phyloP scores from a whole-genome alignment of 2,113 vertebrate genomes.

The Scortum barcoo region DNA sequence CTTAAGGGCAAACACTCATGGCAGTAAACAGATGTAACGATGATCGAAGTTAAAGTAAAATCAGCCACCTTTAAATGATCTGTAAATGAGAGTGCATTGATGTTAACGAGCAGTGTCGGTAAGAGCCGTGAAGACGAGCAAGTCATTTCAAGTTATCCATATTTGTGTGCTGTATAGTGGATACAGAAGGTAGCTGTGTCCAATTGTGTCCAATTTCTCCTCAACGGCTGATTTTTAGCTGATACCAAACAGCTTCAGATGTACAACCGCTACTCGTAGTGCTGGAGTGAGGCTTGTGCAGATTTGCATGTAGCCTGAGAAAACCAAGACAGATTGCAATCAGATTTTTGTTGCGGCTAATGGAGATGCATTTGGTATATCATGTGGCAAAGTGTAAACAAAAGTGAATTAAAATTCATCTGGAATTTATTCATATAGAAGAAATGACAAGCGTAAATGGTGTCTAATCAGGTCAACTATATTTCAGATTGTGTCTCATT shows the following conservation, averaged over 20 bases:
- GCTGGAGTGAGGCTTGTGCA: neutral
- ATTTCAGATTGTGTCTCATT: neutral
- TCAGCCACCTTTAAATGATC: neutral
- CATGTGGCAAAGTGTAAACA: neutral
- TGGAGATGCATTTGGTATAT: neutral
- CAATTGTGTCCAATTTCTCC: neutral
- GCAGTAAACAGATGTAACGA: too few species aligned
- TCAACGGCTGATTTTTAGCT: neutral
- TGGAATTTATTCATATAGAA: neutral
- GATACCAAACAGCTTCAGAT: neutral
- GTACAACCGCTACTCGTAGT: neutral
- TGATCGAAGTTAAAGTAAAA: too few species aligned
- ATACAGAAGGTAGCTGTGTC: neutral
- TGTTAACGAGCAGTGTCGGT: neutral
- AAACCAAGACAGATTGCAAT: neutral
- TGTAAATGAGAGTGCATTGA: neutral
- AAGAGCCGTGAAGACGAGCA: neutral
- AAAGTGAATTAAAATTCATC: neutral
- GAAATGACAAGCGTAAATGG: neutral
- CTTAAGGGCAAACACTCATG: too few species aligned
- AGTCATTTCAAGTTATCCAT: too few species aligned
- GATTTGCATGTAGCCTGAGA: neutral
- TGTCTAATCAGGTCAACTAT: neutral
- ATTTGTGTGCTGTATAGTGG: neutral
- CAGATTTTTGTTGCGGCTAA: neutral